phyloP scores from a whole-genome alignment of 2,797 vertebrate genomes.

The Tarsius wallacei region DNA sequence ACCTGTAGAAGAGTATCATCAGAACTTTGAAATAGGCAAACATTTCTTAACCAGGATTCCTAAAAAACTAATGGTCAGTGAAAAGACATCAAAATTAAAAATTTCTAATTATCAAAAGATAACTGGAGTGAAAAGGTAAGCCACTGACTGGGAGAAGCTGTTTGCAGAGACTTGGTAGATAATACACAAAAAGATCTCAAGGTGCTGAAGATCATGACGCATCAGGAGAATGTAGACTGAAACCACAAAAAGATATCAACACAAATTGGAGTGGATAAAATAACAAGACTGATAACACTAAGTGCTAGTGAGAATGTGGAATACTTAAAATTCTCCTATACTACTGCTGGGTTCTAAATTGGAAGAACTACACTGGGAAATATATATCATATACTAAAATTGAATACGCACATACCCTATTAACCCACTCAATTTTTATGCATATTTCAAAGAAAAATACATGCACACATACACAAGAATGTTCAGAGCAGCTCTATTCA shows the following conservation, averaged over 20 bases:
- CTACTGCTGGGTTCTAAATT: not conserved
- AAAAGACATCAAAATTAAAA: not conserved
- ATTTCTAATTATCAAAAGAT: not conserved
- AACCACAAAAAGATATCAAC: not conserved
- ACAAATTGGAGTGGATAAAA: not conserved
- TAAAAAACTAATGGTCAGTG: not conserved
- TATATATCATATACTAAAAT: not conserved
- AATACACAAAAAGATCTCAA: not conserved
- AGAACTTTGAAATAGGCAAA: constrained; percentile 5
- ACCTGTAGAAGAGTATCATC: not conserved
- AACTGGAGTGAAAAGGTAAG: not conserved
- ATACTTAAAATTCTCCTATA: not conserved
- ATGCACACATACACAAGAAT: not conserved
- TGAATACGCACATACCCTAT: not conserved
- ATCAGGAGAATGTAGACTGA: not conserved
- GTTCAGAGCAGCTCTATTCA: not conserved
- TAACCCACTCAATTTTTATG: not conserved
- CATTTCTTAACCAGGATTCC: not conserved
- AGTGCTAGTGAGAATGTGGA: not conserved
- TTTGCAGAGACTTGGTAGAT: not conserved
- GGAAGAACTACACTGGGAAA: not conserved
- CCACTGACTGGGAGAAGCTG: not conserved
- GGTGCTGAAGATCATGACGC: not conserved
- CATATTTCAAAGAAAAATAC: not conserved
- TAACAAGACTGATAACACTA: not conserved